Evolutionary conservation across 1,140 invertebrate genomes (phyloP).

Genomic region (Bombus waltoni): DNA sequence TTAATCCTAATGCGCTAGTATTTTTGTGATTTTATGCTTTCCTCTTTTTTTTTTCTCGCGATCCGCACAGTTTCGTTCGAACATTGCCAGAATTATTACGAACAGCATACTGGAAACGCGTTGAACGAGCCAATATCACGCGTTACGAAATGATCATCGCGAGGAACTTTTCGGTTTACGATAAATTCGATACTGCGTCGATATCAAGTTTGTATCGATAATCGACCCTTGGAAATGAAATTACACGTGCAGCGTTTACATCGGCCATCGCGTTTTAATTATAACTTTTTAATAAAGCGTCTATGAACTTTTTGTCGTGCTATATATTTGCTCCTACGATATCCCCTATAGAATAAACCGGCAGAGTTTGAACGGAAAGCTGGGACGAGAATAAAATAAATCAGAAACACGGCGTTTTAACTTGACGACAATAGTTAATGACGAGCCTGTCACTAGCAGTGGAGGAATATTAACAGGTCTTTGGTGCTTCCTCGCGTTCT

Average conservation of each 20-base stretch:
- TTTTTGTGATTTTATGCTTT: background rate
- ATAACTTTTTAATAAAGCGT: background rate
- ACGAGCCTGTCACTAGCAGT: background rate
- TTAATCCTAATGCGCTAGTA: background rate
- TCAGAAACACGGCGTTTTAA: background rate
- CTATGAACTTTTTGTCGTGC: background rate
- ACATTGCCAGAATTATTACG: background rate
- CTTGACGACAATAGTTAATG: background rate
- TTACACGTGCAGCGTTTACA: background rate
- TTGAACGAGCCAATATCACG: background rate
- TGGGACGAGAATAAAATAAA: background rate
- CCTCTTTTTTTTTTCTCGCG: background rate
- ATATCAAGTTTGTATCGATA: background rate
- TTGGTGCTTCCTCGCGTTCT: background rate
- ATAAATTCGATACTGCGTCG: background rate
- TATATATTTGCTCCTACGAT: background rate
- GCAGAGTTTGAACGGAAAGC: background rate
- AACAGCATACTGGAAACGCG: background rate
- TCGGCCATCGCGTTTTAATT: background rate
- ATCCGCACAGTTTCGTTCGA: background rate
- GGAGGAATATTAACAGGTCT: background rate
- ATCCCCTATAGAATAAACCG: background rate
- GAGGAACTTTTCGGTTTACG: background rate
- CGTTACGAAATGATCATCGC: background rate
- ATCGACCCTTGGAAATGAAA: background rate